These are phyloP conservation scores for Cossypha niveicapilla DNA, from an alignment of 2,797 vertebrate species.

Conservation along the genomic window DNA sequence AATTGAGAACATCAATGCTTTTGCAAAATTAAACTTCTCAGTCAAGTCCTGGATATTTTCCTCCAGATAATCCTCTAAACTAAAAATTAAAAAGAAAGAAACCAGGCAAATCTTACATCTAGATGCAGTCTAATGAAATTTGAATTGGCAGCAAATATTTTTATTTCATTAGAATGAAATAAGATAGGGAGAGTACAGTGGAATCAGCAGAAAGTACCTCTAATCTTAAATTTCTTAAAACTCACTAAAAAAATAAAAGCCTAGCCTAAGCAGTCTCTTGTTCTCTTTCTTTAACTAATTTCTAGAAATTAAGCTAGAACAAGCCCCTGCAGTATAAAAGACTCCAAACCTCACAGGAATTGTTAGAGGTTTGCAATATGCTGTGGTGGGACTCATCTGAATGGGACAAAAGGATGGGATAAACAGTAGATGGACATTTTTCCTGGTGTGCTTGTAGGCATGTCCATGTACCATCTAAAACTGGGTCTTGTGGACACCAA, in stretches of 20 bases:
- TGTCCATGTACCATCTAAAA: neutral
- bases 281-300: neutral
- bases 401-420: neutral
- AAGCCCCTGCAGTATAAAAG: neutral
- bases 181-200: neutral
- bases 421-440: neutral
- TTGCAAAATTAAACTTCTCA: neutral
- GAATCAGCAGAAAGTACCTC: neutral
- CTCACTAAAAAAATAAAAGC: neutral
- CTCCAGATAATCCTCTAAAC: neutral
- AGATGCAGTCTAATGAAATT: neutral
- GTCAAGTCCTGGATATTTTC: neutral
- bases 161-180: neutral
- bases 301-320: neutral
- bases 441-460: neutral
- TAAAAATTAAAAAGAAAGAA: neutral
- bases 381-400: neutral
- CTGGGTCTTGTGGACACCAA: neutral
- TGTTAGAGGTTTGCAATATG: neutral
- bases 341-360: neutral
- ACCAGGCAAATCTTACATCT: neutral
- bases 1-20: accelerated
- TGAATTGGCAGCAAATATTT: neutral
- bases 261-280: neutral
- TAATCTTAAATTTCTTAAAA: neutral